phyloP scores from a whole-genome alignment of 2,113 vertebrate species.

The Misgurnus anguillicaudatus region DNA sequence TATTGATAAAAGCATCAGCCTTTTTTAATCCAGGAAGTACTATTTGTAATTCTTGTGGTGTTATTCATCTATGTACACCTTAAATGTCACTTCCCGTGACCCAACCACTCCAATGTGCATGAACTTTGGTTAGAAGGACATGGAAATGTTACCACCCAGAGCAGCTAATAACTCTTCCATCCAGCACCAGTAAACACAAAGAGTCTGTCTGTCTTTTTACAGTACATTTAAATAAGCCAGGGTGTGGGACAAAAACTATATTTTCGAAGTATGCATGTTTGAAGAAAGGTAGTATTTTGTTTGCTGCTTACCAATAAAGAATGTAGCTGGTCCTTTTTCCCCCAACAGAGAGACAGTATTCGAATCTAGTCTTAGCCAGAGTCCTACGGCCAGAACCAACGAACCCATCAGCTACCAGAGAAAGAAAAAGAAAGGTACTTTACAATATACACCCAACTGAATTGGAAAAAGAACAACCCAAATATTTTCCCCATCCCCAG shows the following conservation, averaged over 20 bases:
- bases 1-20: no score
- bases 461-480: no score
- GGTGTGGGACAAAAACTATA: background rate
- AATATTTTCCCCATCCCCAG: no score
- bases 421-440: background rate
- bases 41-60: background rate
- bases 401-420: conserved; percentile 82
- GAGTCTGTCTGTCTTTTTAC: background rate
- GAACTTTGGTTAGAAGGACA: background rate
- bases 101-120: background rate
- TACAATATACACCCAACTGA: no score
- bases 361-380: conserved; percentile 91
- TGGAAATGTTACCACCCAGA: conserved; percentile 2
- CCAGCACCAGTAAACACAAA: conserved; percentile 12
- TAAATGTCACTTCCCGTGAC: conserved; percentile 26
- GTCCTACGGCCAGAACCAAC: conserved; percentile 87
- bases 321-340: conserved; percentile 83
- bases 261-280: background rate
- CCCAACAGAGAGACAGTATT: conserved; percentile 81
- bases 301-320: conserved; percentile 87
- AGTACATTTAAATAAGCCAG: background rate
- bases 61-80: background rate
- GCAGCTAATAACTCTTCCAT: background rate
- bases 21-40: no score
- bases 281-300: background rate